These are phyloP conservation scores for Halesus radiatus DNA, from an alignment of 1,140 invertebrate species.

Conservation along the genomic window DNA sequence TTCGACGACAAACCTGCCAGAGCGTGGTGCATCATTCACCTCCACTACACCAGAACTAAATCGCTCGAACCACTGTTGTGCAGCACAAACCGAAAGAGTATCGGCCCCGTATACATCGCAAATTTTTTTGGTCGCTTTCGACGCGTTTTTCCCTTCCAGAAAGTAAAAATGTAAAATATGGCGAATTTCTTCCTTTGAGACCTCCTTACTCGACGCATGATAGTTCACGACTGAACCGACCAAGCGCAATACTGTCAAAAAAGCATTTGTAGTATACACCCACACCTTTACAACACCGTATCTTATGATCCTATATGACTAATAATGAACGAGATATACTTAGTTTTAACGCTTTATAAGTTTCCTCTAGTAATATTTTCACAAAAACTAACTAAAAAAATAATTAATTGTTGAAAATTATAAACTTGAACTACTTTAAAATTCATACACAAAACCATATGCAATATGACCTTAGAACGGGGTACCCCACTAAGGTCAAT, in stretches of 20 bases:
- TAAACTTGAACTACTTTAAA: too few relatives aligned
- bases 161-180: constrained; percentile 25
- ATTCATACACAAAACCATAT: too few relatives aligned
- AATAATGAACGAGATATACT: constrained; percentile 20
- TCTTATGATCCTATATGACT: neutral
- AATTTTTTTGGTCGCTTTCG: constrained; percentile 21
- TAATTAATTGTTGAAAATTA: too few relatives aligned
- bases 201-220: constrained; percentile 10
- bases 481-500: too few relatives aligned
- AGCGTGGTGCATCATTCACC: constrained; percentile 14
- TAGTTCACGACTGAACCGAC: constrained; percentile 49
- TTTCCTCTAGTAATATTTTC: too few relatives aligned
- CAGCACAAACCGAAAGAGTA: constrained; percentile 23
- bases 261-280: constrained; percentile 14
- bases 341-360: too few relatives aligned
- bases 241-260: constrained; percentile 44
- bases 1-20: constrained; percentile 16
- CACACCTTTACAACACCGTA: neutral
- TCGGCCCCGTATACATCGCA: constrained; percentile 18
- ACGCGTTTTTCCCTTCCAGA: constrained; percentile 20
- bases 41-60: constrained; percentile 11
- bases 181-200: constrained; percentile 26
- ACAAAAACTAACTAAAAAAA: too few relatives aligned
- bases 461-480: too few relatives aligned
- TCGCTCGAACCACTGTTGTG: constrained; percentile 19